phyloP scores from a whole-genome alignment of 2,888 invertebrate genomes.

The Actias luna region DNA sequence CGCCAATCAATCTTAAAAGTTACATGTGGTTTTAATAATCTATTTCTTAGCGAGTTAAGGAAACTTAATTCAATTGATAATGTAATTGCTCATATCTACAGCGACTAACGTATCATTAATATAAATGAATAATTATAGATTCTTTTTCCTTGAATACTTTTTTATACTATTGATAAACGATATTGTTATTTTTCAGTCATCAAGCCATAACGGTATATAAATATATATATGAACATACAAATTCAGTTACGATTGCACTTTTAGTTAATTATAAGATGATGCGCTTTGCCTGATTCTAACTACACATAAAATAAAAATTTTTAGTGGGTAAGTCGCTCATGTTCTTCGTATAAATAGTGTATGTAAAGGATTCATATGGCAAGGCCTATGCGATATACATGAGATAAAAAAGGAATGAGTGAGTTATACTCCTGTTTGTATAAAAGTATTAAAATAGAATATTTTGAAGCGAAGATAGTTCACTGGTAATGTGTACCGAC shows the following conservation, averaged over 20 bases:
- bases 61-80: background rate
- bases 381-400: no score
- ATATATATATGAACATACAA: background rate
- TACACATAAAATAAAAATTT: background rate
- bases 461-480: no score
- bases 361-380: no score
- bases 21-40: slow-evolving; percentile 23
- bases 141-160: background rate
- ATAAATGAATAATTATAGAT: background rate
- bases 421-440: no score
- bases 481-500: no score
- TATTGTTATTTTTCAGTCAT: background rate
- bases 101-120: background rate
- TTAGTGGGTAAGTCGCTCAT: no score
- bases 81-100: background rate
- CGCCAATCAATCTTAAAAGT: slow-evolving; percentile 60
- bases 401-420: no score
- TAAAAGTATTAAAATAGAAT: no score
- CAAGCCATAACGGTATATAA: background rate
- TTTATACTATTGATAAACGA: background rate
- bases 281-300: background rate
- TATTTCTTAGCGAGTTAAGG: background rate
- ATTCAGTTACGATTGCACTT: background rate
- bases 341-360: no score
- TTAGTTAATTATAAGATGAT: background rate